Percentiles rank a stretch among this genome's conserved stretches.
These are phyloP conservation scores for Ivindomyrus marchei DNA, from an alignment of 2,113 vertebrate genomes.

Conservation along the genomic window DNA sequence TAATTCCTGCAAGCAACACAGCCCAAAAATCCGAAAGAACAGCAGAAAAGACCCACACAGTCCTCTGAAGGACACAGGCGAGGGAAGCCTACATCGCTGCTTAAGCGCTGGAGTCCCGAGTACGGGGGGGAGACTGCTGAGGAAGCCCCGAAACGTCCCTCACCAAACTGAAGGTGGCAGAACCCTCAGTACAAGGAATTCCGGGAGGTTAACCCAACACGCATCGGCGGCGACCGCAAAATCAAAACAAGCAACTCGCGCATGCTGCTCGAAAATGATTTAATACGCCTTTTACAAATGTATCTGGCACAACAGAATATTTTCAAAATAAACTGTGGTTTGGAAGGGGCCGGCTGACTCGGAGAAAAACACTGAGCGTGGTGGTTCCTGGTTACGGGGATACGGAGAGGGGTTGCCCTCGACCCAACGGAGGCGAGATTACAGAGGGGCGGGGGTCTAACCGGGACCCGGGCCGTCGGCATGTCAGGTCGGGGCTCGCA, in stretches of 20 bases:
- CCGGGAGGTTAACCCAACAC: neutral
- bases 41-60: neutral
- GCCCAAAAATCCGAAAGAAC: neutral
- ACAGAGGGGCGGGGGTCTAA: neutral
- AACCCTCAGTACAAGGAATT: neutral
- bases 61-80: neutral
- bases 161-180: neutral
- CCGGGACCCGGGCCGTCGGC: too few species aligned
- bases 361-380: neutral
- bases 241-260: neutral
- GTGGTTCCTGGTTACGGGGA: neutral
- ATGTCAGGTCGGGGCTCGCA: slow-evolving; percentile 26
- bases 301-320: neutral
- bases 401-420: neutral
- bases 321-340: neutral
- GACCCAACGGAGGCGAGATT: neutral
- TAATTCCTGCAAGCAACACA: neutral
- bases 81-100: neutral
- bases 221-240: neutral
- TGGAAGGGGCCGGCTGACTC: neutral
- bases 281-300: neutral
- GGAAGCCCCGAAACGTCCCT: neutral
- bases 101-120: neutral
- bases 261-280: neutral
- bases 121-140: neutral